Percentiles rank a stretch among this genome's conserved stretches.
phyloP scores from a whole-genome alignment of 2,113 vertebrate genomes.

The Diphyllodes magnificus region DNA sequence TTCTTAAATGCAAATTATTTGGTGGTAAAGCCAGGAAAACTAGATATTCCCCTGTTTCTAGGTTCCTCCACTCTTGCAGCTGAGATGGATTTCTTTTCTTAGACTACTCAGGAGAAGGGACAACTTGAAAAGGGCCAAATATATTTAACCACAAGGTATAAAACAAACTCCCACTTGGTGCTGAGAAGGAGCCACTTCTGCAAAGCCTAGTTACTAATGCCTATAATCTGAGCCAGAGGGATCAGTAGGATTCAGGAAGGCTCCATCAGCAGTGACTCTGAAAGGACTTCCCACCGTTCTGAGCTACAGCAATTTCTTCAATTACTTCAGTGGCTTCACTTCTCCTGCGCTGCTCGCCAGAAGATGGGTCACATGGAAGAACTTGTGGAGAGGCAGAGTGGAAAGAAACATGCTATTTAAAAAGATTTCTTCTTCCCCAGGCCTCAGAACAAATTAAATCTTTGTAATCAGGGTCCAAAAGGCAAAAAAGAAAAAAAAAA shows the following conservation, averaged over 20 bases:
- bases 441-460: slow-evolving; percentile 48
- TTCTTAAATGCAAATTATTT: neutral
- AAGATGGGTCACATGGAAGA: slow-evolving; percentile 56
- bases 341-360: neutral
- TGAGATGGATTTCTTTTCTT: neutral
- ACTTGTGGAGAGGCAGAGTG: slow-evolving; percentile 49
- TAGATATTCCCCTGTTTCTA: neutral
- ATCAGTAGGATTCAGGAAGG: slow-evolving; percentile 1
- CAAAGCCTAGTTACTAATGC: slow-evolving; percentile 15
- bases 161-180: slow-evolving; percentile 33
- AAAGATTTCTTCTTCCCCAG: neutral
- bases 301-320: slow-evolving; percentile 27
- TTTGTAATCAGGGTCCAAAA: slow-evolving; percentile 27
- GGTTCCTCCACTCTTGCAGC: neutral
- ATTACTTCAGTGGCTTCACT: slow-evolving; percentile 48
- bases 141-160: neutral
- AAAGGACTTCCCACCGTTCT: slow-evolving; percentile 15
- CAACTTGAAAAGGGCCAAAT: slow-evolving; percentile 1
- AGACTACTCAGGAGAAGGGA: neutral
- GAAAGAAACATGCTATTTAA: slow-evolving; percentile 47
- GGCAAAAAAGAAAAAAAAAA: neutral
- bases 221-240: slow-evolving; percentile 30
- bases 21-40: neutral
- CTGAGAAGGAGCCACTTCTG: slow-evolving; percentile 36
- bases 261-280: slow-evolving; percentile 4